These are phyloP conservation scores for Agrotis exclamationis DNA, from an alignment of 2,888 invertebrate species.

Conservation along the genomic window DNA sequence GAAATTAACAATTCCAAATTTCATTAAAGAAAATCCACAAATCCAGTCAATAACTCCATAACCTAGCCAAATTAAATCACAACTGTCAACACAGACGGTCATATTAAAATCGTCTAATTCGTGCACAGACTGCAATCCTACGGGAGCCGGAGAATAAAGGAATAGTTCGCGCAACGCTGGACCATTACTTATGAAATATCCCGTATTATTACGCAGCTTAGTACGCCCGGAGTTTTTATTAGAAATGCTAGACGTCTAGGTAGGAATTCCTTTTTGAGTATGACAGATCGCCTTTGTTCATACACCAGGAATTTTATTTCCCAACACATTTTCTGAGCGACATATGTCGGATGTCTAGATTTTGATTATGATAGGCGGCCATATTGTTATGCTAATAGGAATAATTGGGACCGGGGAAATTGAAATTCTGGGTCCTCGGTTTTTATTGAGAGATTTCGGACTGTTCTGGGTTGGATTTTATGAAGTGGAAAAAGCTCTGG, in stretches of 20 bases:
- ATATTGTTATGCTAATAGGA: slow-evolving; percentile 46
- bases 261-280: slow-evolving; percentile 77
- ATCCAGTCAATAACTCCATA: neutral
- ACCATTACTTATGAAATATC: slow-evolving; percentile 70
- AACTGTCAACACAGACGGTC: slow-evolving; percentile 18
- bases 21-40: neutral
- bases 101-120: slow-evolving; percentile 55
- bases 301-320: slow-evolving; percentile 51
- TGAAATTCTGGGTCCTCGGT: slow-evolving; percentile 38
- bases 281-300: slow-evolving; percentile 73
- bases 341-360: slow-evolving; percentile 43
- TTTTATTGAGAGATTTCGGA: slow-evolving; percentile 33
- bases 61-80: slow-evolving; percentile 18
- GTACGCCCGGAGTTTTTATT: slow-evolving; percentile 68
- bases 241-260: slow-evolving; percentile 64
- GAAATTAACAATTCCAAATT: neutral
- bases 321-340: slow-evolving; percentile 32
- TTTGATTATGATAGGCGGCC: slow-evolving; percentile 52
- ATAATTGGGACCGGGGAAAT: slow-evolving; percentile 42
- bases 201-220: slow-evolving; percentile 67
- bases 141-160: slow-evolving; percentile 47
- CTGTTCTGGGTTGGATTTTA: neutral
- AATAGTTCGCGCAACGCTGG: slow-evolving; percentile 56
- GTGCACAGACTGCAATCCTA: slow-evolving; percentile 41
- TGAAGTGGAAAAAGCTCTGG: neutral